Base-by-base conservation (phyloP, 2,888 invertebrate genomes). In the Cecidostiba fungosa region DNA sequence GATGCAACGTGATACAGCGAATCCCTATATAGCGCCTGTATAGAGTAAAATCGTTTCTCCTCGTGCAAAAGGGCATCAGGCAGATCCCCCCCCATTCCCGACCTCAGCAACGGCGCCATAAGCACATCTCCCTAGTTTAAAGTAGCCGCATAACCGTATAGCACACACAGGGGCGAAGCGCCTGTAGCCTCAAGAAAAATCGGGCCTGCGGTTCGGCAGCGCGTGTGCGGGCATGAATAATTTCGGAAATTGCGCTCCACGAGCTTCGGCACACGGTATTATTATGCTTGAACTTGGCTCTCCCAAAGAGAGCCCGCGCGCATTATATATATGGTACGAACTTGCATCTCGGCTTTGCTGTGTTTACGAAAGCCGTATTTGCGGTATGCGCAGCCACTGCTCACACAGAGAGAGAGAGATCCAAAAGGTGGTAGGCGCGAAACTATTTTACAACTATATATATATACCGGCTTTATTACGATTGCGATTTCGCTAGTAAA, bases 381-480 rank as follows among this genome's bases (percentile, higher is more conserved):
- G 54, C n/a, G 54, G 54, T 59, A 43, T 43, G 10, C 43, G 43
- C 43, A 43, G 10, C 43, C 12, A 43, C 43, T 43, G 43, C 43
- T 43, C 43, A 43, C 2, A 54, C 29, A n/a, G 8, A 39, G 66
- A 23, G 26, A 66, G 74, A 29, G 69, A 32, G 66, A 77, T 62
- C 0, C 16, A 47, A 59, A 59, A 59, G 54, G 54, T 10, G n/a
- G 54, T 59, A 6, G 36, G 43, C 14, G 26, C 54, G 47, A 29
- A 59, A n/a, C 23, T 59, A 8, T 59, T n/a, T 59, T 43, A 72
- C 14, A 14, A 36, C 6, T 43, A 54, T 43, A 62, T 23, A 32
- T 84, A 69, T 79, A 79, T 79, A 74, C 59, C 23, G 83, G 70
- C 62, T 87, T 87, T 88, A 89, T 90, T 89, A 89, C 89, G 88